Percentiles rank a stretch among this genome's conserved stretches.
These are phyloP conservation scores for Pedionomus torquatus DNA, from an alignment of 2,113 vertebrate genomes.

Conservation along the genomic window DNA sequence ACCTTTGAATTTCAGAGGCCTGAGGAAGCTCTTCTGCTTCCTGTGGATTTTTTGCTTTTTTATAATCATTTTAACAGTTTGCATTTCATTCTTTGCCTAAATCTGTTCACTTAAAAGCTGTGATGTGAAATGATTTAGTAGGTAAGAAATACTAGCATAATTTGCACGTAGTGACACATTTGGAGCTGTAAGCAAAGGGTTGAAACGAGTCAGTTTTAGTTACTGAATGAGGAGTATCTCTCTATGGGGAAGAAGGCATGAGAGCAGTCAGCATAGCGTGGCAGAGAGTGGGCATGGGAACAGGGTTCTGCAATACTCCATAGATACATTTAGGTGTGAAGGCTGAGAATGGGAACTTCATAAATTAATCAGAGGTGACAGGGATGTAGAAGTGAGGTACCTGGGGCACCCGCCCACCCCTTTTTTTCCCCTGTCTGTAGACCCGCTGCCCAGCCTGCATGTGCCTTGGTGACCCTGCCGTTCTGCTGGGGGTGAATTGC, in stretches of 20 bases:
- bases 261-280: background rate
- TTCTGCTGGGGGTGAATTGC: background rate
- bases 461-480: background rate
- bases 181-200: background rate
- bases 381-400: fast-evolving
- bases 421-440: fast-evolving
- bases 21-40: background rate
- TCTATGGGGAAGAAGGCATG: background rate
- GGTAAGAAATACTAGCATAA: background rate
- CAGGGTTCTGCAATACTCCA: background rate
- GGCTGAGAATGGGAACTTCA: background rate
- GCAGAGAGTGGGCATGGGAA: background rate
- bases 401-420: background rate
- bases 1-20: background rate
- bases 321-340: background rate
- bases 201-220: background rate
- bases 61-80: constrained; percentile 16
- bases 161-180: background rate
- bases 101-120: background rate
- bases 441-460: fast-evolving
- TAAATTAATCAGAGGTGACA: background rate
- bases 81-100: background rate
- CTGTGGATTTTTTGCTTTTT: background rate
- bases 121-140: background rate
- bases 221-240: background rate